These are phyloP conservation scores for Haliaeetus leucogaster DNA, from an alignment of 2,113 vertebrate species.

Conservation along the genomic window DNA sequence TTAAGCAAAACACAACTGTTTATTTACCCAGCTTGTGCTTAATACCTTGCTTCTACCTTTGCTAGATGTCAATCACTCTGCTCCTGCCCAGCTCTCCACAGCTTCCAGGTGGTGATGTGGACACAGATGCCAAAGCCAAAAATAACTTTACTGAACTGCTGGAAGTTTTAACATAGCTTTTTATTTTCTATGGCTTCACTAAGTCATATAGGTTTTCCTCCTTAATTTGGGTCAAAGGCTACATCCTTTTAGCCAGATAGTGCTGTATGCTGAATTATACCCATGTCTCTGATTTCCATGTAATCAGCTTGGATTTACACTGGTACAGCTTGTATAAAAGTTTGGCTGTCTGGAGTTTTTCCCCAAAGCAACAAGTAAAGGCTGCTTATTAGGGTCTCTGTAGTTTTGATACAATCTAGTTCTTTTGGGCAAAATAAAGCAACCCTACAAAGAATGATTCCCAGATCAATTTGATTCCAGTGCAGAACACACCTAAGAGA, in stretches of 20 bases:
- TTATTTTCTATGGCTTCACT: neutral
- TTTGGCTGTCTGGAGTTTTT: neutral
- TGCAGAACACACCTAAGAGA: neutral
- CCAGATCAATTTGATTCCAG: neutral
- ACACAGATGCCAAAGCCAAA: neutral
- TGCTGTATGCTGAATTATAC: neutral
- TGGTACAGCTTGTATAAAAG: neutral
- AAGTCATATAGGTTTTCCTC: neutral
- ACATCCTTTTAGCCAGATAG: neutral
- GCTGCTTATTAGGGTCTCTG: neutral
- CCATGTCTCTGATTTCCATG: fast-evolving
- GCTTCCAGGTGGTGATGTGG: neutral
- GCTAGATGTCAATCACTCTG: neutral
- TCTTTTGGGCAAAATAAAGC: neutral
- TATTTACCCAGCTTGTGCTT: neutral
- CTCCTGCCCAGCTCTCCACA: neutral
- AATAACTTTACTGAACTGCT: neutral
- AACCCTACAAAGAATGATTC: neutral
- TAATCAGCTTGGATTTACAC: neutral
- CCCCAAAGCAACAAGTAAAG: neutral
- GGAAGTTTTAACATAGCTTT: neutral
- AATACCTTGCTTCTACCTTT: neutral
- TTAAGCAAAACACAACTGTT: neutral
- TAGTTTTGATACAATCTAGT: neutral
- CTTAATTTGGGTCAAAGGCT: neutral